These are phyloP conservation scores for Gambusia holbrooki DNA, from an alignment of 2,113 vertebrate species.

Conservation along the genomic window DNA sequence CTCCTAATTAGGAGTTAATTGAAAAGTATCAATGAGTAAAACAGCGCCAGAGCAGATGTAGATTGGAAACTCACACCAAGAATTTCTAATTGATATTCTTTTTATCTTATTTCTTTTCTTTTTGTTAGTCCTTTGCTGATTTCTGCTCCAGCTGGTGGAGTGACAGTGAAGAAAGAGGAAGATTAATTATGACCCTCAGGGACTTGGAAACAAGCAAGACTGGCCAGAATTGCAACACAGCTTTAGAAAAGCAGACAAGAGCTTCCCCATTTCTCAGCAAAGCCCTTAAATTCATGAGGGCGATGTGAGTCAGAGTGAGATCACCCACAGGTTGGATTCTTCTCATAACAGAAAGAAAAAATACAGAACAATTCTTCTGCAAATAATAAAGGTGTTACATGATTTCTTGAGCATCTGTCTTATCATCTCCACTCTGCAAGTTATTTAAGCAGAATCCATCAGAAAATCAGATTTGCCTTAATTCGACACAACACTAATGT, in stretches of 20 bases:
- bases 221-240: constrained; percentile 17
- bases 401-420: constrained; percentile 8
- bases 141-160: constrained; percentile 20
- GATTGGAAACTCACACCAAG: constrained; percentile 8
- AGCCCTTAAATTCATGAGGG: constrained; percentile 8
- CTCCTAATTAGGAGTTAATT: constrained; percentile 72
- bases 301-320: constrained; percentile 14
- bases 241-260: constrained; percentile 28
- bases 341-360: background rate
- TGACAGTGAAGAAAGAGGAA: constrained; percentile 1
- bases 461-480: constrained; percentile 14
- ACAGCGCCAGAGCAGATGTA: constrained; percentile 32
- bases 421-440: constrained; percentile 3
- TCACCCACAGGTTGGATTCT: constrained; percentile 1
- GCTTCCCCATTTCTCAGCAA: background rate
- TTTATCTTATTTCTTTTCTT: background rate
- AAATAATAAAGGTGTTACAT: constrained; percentile 21
- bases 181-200: constrained; percentile 38
- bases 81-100: constrained; percentile 5
- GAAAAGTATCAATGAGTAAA: constrained; percentile 66
- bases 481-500: constrained; percentile 8
- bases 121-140: background rate
- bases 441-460: constrained; percentile 17
- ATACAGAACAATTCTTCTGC: constrained; percentile 7
- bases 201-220: constrained; percentile 25